phyloP scores from a whole-genome alignment of 2,113 vertebrate genomes.

The Arenaria interpres region DNA sequence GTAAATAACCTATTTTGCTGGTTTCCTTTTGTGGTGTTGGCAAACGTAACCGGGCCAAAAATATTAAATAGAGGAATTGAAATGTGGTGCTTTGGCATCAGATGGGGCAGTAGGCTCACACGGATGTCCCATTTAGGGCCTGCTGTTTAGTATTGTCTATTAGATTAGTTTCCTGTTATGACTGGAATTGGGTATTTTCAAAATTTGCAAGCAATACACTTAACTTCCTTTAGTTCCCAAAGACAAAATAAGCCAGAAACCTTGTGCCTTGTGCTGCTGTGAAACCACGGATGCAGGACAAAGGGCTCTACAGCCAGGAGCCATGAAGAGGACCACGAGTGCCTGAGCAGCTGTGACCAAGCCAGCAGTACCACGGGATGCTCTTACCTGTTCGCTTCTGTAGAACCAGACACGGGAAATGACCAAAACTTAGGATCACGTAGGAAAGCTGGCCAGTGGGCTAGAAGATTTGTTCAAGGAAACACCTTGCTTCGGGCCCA shows the following conservation, averaged over 20 bases:
- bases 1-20: background rate
- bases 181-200: constrained; percentile 10
- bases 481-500: background rate
- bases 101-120: background rate
- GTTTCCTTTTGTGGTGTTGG: background rate
- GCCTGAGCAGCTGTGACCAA: fast-evolving
- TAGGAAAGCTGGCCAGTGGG: background rate
- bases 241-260: background rate
- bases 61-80: background rate
- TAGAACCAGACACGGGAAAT: background rate
- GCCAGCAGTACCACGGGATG: background rate
- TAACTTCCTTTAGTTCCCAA: constrained; percentile 18
- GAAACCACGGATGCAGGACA: background rate
- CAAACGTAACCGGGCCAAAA: background rate
- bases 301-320: background rate
- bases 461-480: background rate
- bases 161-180: constrained; percentile 58
- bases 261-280: background rate
- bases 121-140: background rate
- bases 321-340: fast-evolving
- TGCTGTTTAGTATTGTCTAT: background rate
- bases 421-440: fast-evolving
- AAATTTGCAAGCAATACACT: constrained; percentile 28
- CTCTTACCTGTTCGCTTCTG: background rate
- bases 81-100: background rate